phyloP scores from a whole-genome alignment of 1,140 invertebrate genomes.

The Heliconius congener region DNA sequence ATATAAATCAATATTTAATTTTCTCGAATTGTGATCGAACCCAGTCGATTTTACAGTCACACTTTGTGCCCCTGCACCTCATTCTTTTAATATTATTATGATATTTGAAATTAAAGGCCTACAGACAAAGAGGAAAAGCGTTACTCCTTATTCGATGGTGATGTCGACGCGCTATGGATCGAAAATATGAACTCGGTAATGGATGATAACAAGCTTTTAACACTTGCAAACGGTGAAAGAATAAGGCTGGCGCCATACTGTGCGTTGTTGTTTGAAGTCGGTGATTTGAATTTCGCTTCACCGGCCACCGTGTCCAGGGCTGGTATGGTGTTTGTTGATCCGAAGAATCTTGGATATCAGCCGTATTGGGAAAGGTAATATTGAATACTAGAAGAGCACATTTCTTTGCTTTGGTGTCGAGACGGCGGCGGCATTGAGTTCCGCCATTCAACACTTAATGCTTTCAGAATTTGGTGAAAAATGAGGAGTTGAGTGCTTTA shows the following conservation, averaged over 20 bases:
- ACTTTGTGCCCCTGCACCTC: too few species aligned
- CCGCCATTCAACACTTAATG: too few species aligned
- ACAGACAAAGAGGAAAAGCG: slow-evolving; percentile 85
- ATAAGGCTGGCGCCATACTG: slow-evolving; percentile 91
- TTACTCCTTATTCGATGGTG: slow-evolving; percentile 95
- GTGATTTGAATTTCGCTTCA: slow-evolving; percentile 93
- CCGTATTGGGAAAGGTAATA: slow-evolving; percentile 89
- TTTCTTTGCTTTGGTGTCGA: too few species aligned
- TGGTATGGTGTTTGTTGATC: slow-evolving; percentile 96
- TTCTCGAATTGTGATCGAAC: too few species aligned
- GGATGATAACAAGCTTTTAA: slow-evolving; percentile 95
- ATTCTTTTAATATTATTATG: too few species aligned
- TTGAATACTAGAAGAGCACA: not conserved
- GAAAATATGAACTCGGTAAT: slow-evolving; percentile 98
- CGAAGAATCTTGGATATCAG: slow-evolving; percentile 92
- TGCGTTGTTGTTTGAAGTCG: slow-evolving; percentile 94
- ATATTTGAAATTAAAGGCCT: slow-evolving; percentile 47
- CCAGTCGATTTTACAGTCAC: too few species aligned
- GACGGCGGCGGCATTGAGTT: too few species aligned
- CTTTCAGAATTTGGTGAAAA: too few species aligned
- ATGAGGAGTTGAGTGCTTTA: too few species aligned
- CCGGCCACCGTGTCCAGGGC: slow-evolving; percentile 95
- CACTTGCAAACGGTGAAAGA: slow-evolving; percentile 94
- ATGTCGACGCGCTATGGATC: slow-evolving; percentile 96
- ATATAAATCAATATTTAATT: too few species aligned